phyloP scores from a whole-genome alignment of 2,797 vertebrate genomes.

The Arnoldichthys spilopterus region DNA sequence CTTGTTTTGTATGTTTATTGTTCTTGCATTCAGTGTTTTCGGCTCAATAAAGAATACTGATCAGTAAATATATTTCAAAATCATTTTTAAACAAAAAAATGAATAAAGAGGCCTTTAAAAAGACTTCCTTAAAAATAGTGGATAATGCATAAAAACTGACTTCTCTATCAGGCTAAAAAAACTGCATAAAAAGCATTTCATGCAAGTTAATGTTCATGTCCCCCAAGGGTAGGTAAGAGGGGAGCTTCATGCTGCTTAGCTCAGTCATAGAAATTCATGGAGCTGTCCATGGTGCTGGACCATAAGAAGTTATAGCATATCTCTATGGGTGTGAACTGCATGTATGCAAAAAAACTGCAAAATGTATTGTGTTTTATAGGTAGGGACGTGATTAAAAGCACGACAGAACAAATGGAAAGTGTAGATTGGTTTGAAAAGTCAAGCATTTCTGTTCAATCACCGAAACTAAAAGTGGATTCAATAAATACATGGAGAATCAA shows the following conservation, averaged over 20 bases:
- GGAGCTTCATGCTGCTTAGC: neutral
- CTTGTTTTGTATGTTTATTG: too few species aligned
- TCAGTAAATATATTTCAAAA: too few species aligned
- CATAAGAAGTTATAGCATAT: neutral
- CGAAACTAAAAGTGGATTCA: neutral
- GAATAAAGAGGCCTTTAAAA: too few species aligned
- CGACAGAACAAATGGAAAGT: neutral
- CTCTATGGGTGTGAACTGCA: neutral
- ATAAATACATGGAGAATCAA: neutral
- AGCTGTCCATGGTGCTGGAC: slow-evolving; percentile 44
- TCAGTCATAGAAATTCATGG: neutral
- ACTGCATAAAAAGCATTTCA: too few species aligned
- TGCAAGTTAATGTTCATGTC: neutral
- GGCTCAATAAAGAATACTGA: too few species aligned
- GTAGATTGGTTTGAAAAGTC: slow-evolving; percentile 3
- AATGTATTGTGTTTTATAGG: neutral
- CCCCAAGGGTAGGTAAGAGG: neutral
- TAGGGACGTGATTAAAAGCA: neutral
- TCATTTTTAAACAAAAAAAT: too few species aligned
- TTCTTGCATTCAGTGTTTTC: too few species aligned
- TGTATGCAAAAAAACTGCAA: neutral
- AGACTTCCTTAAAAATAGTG: too few species aligned
- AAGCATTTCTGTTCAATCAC: slow-evolving; percentile 3
- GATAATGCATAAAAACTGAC: too few species aligned
- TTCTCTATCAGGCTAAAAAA: too few species aligned